Evolutionary conservation across 1,140 invertebrate species (phyloP).

Genomic region (Philopotamus ludificatus): DNA sequence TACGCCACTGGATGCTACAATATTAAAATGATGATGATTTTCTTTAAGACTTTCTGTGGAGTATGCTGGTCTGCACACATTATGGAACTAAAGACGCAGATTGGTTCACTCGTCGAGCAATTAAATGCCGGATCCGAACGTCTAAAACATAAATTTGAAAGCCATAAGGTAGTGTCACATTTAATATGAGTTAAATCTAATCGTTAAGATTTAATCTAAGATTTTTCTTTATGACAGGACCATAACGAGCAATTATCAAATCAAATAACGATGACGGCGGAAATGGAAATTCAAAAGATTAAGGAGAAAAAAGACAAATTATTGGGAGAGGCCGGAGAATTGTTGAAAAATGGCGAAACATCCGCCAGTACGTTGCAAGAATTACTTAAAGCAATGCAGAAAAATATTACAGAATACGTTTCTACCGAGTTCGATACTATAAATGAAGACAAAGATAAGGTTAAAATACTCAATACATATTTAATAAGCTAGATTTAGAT

Average conservation of each 20-base stretch:
- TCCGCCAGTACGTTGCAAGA: constrained; percentile 46
- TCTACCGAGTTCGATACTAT: constrained; percentile 43
- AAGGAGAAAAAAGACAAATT: constrained; percentile 47
- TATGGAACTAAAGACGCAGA: constrained; percentile 56
- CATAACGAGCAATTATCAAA: constrained; percentile 53
- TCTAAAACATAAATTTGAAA: constrained; percentile 56
- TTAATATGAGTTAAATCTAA: neutral
- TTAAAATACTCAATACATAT: no score
- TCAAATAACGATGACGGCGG: constrained; percentile 51
- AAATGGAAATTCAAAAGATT: constrained; percentile 54
- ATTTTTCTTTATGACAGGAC: constrained; percentile 42
- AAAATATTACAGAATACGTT: constrained; percentile 45
- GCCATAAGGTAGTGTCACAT: constrained; percentile 52
- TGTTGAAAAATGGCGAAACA: constrained; percentile 48
- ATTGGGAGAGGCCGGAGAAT: constrained; percentile 45
- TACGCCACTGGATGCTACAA: no score
- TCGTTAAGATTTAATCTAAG: neutral
- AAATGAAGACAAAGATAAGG: constrained; percentile 46
- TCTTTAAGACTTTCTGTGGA: constrained; percentile 56
- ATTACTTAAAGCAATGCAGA: constrained; percentile 47
- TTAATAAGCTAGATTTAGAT: no score
- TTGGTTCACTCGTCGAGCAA: constrained; percentile 56
- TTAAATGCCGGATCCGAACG: constrained; percentile 52
- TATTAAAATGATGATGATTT: constrained; percentile 1
- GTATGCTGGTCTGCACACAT: constrained; percentile 60